Base-by-base conservation (phyloP, 2,888 invertebrate species). In the Pseudanteris insignis region DNA sequence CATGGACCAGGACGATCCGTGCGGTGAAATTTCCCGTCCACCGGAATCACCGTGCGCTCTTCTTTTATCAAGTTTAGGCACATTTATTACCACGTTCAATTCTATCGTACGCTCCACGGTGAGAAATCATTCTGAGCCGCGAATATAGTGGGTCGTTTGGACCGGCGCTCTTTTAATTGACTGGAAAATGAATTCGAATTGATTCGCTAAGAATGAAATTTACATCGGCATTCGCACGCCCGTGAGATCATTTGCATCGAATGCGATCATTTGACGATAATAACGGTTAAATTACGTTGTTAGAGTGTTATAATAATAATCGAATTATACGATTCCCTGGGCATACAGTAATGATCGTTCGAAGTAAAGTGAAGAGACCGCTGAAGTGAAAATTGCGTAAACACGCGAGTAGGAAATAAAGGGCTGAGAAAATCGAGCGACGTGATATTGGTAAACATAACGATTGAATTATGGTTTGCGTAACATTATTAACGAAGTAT, bases 181-280 rank as follows among this genome's bases (percentile, higher is more conserved):
- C 55, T 12, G 38, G 18, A 48, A 57, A 43, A 48, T 34, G 36
- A 48, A 32, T 12, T 33, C 11, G 12, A 34, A 43, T 40, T 28
- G 48, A 43, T 29, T 32, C 26, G 14, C 43, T 11, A 43, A 37
- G 36, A 48, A 47, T 34, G 14, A 12, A 34, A 33, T 40, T 47
- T 26, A 29, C 26, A 29, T 28, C 9, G 8, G 13, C 10, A 21
- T 18, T 48, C 36, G 41, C 57, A 48, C 18, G 43, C 7, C 37
- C 28, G 33, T 37, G 43, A 30, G 48, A 34, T 37, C 37, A 57
- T 57, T 57, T 46, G 43, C 57, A 48, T 58, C 30, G 37, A 58
- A 50, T 58, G 38, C 24, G 29, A 43, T 43, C 50, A 38, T 50
- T 58, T 33, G 43, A 28, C 48, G 37, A 24, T 48, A 37, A 48